Evolutionary conservation across 2,797 vertebrate species (phyloP), one percentile per base, ranked within the genome.

Genomic region (Lophius americanus): DNA sequence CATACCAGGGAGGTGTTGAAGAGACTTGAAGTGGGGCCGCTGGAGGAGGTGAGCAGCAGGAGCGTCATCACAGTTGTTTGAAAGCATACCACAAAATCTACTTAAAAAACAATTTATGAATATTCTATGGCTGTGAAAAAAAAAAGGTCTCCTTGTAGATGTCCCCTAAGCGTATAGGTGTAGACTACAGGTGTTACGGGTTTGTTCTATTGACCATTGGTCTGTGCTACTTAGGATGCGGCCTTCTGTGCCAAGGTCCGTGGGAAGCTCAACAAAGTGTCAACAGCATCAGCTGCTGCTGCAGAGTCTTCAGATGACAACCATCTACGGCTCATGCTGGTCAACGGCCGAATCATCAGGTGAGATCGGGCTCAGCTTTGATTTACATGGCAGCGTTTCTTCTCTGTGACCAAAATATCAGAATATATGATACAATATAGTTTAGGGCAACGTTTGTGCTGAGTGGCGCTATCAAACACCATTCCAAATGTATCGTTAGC

Each of bases 261-360:
- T 0, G 94, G 93, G 66, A 98, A 95, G 79, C 96, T 98, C 88
- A 98, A 97, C 91, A 98, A 97, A 83, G 94, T 94, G 65, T 95
- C 96, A 46, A 97, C 95, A 0, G 96, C 97, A 0, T 98, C 96
- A 3, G 96, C 96, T 0, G 93, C 95, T 42, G 93, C 94, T 14
- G 81, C 89, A 0, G 96, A 98, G 63, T 92, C 92, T 11, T 92
- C 94, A 76, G 96, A 96, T 60, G 96, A 96, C 54, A 95, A 98
- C 86, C 92, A 98, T 83, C 91, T 99, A 49, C 95, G 94, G 57
- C 93, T 99, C 47, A 94, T 96, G 82, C 86, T 99, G 86, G 96
- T 95, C 80, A 99, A 98, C 73, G 98, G 98, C 73, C 95, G 94
- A 75, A 99, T 99, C 72, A 95, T 98, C 83, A 96, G 95, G 98